Base-by-base conservation (phyloP, 2,113 vertebrate genomes). In the Zingel zingel region DNA sequence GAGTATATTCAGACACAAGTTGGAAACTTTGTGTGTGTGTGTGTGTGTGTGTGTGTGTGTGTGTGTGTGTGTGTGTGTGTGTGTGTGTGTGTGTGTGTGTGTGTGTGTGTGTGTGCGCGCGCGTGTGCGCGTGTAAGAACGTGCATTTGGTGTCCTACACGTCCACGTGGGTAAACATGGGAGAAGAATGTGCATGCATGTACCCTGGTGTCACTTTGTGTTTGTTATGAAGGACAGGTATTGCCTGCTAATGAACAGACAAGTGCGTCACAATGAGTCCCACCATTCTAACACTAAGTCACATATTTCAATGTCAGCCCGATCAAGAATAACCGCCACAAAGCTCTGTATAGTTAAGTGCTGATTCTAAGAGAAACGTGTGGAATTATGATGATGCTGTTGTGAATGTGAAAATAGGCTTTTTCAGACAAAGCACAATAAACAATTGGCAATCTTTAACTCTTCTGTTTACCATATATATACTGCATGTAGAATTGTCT, bases 271-370 rank as follows among this genome's bases (percentile, higher is more conserved):
- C 76, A 61, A 77, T 53, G 75, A 68, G 64, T 80, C 71, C 1
- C 14, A 65, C 53, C 23, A 10, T 4, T 83, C 74, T 65, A 74
- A 88, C 47, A 9, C 73, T 48, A 77, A 78, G 76, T 90, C 84
- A 74, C 79, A 50, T 77, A 62, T 73, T 71, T 83, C 84, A 88
- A 76, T 56, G 79, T 81, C 79, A 85, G 65, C 39, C 51, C 3
- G 11, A 61, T 65, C 6, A 21, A 61, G n/a, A 73, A 75, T 9
- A 67, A 63, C 33, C 16, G 68, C 16, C 6, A 1, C 43, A 71
- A 54, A 43, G 27, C 45, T 78, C 53, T 68, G 43, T 47, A 0
- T 45, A 59, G 69, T 64, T 14, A 77, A 72, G 59, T 48, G 12
- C 25, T 50, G 30, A 53, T 9, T 75, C 47, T 15, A 6, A 54